Base-by-base conservation (phyloP, 2,797 vertebrate genomes). In the Limnodromus scolopaceus region DNA sequence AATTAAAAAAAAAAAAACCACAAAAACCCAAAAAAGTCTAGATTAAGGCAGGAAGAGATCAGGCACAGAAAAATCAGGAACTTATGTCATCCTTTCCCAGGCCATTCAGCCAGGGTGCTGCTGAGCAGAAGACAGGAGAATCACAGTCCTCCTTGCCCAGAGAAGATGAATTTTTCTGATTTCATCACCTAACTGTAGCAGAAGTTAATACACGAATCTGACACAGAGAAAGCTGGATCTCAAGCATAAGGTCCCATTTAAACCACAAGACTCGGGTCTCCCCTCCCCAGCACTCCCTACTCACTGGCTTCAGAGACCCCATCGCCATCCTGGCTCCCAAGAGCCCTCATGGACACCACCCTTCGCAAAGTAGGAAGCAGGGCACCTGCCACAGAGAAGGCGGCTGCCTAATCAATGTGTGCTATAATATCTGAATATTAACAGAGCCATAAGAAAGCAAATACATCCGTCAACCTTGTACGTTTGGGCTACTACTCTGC, bases 291-390 rank as follows among this genome's bases (percentile, higher is more conserved):
- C 7, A 4, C 38, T 36, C 51, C 28, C 58, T 23, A 1, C 38
- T 22, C 45, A 2, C 11, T 10, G 41, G 30, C 34, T 43, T 11
- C 38, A 48, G 54, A 58, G 6, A 39, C 5, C 16, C 9, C 63
- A 79, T 6, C 2, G 1, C 20, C 38, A 20, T 2, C 3, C 25
- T 2, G 20, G 58, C 0, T 71, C 19, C 28, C 1, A 0, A 28
- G 23, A 64, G 18, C 39, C 19, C 16, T n/a, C 14, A 30, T 6
- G 48, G 17, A 16, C 41, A 54, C 38, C 49, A 23, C 5, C 51
- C 43, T 24, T 9, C 20, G 38, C 41, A 24, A 28, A 72, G 41
- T 22, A 65, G 41, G 38, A 55, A 12, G 25, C 30, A 38, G 8
- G 38, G 13, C 22, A 49, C 43, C 45, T 16, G 15, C 27, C 39